Conservation (phyloP, 2,888 invertebrate species). For the Apoderus coryli region DNA sequence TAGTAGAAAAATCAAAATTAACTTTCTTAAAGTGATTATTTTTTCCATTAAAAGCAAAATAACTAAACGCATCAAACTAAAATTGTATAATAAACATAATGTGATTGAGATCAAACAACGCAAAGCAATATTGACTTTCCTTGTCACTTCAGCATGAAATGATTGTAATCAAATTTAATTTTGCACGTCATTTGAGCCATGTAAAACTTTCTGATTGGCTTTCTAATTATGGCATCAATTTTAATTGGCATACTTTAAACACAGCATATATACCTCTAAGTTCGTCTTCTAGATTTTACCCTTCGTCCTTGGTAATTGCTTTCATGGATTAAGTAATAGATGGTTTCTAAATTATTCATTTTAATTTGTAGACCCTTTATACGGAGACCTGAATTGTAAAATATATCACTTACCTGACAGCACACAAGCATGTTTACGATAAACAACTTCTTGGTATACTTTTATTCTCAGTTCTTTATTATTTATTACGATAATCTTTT, state of each 20-base stretch:
- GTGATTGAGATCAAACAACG: no score
- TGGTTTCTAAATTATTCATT: constrained; percentile 30
- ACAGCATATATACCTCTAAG: no score
- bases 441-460: neutral
- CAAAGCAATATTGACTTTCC: constrained; percentile 21
- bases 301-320: constrained; percentile 28
- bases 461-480: no score
- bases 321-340: constrained; percentile 30
- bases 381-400: constrained; percentile 20
- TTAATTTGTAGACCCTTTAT: constrained; percentile 26
- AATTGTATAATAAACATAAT: no score
- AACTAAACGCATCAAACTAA: no score
- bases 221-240: constrained; percentile 33
- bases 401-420: constrained; percentile 17
- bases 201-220: constrained; percentile 31
- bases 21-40: no score
- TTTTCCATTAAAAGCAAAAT: no score
- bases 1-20: no score
- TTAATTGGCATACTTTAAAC: constrained; percentile 29
- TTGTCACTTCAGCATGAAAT: constrained; percentile 22
- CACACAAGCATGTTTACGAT: constrained; percentile 10
- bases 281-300: no score
- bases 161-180: constrained; percentile 26
- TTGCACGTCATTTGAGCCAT: constrained; percentile 27
- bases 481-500: no score